Evolutionary conservation across 2,888 invertebrate genomes (phyloP), one percentile per base, ranked within the genome.

Genomic region (Volucella inflata): DNA sequence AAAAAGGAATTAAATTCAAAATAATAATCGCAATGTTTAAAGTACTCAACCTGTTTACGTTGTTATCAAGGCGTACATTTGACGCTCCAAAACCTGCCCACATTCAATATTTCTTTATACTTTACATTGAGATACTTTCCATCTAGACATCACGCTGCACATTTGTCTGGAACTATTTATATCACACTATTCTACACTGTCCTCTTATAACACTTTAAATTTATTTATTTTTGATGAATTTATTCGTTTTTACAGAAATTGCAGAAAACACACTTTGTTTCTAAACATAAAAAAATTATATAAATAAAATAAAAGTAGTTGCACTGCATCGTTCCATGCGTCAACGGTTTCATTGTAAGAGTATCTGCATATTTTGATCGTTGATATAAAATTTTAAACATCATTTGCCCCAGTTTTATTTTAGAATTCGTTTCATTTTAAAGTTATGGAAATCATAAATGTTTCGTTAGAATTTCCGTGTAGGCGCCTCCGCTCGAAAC

Each of bases 51-150:
- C 83, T 84, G 83, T 84, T 84, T 68, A 42, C 65, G 64, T 60
- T 65, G 74, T 75, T 84, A 84, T 84, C 83, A 75, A 79, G 83
- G 83, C 79, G 83, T 84, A 79, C 59, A 78, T 75, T 84, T 84
- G 79, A 79, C 83, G 79, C 75, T 79, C 59, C 64, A 60, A 79
- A 84, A 74, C 40, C 65, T 70, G 65, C 83, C 83, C 83, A 84
- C 83, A 70, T 84, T 48, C 48, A 70, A 57, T 70, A 70, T 75
- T 72, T 72, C 78, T 83, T 83, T 79, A 79, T 79, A 75, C 70
- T 78, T 62, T 46, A n/a, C 72, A 67, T 57, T 83, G 17, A 65
- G 48, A 70, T 78, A 51, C 65, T 57, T 51, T 76, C 76, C 68
- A 75, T 50, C 57, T 44, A 72, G 82, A 78, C 72, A 79, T 71